These are phyloP conservation scores for Lepidocolaptes lacrymiger DNA, from an alignment of 2,797 vertebrate species.

Conservation along the genomic window DNA sequence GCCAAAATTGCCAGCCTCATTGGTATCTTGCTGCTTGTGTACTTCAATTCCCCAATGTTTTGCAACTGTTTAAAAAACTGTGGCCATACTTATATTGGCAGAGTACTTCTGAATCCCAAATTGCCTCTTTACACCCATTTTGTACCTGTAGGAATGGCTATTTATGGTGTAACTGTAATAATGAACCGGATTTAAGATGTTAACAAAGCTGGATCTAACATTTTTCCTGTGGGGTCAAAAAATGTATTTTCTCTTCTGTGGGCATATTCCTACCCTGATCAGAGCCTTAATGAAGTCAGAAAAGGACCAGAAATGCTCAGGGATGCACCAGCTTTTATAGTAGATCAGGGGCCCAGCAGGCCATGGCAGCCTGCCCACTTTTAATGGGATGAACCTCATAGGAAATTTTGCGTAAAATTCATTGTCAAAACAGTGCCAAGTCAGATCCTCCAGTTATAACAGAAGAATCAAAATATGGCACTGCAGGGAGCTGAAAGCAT, in stretches of 20 bases:
- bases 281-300: conserved; percentile 12
- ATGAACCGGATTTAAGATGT: neutral
- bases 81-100: neutral
- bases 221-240: neutral
- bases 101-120: neutral
- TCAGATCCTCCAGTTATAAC: neutral
- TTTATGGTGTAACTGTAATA: neutral
- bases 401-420: conserved; percentile 65
- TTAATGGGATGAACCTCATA: conserved; percentile 61
- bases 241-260: neutral
- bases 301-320: neutral
- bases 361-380: conserved; percentile 56
- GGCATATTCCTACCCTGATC: neutral
- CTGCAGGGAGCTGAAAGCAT: conserved; percentile 9
- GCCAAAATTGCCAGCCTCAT: neutral
- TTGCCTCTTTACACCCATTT: neutral
- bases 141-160: neutral
- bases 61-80: neutral
- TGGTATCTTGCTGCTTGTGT: neutral
- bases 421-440: conserved; percentile 48
- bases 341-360: conserved; percentile 39
- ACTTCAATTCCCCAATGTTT: neutral
- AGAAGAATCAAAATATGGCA: neutral
- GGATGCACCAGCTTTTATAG: neutral
- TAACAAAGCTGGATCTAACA: neutral